A percentile compares a stretch with the other conserved stretches of the same genome.
Conservation (phyloP, 2,797 vertebrate genomes). For the Girardinus metallicus region DNA sequence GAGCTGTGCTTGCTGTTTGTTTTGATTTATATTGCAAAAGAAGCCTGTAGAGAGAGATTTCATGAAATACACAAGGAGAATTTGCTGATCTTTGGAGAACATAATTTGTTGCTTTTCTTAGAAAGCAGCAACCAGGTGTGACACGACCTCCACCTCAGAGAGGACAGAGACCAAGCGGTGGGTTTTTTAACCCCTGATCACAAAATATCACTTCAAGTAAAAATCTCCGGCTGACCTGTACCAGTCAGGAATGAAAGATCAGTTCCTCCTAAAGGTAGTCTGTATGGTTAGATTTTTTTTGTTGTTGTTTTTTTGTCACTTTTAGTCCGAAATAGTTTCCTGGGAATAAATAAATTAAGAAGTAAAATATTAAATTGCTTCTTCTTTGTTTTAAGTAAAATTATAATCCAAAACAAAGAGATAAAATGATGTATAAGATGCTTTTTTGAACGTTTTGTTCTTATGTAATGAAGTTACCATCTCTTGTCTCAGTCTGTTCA, state of each 20-base stretch:
- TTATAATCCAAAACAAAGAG: neutral
- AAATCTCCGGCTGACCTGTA: slow-evolving; percentile 32
- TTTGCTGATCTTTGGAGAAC: slow-evolving; percentile 34
- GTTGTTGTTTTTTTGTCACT: neutral
- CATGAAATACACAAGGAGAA: slow-evolving; percentile 20
- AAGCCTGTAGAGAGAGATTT: slow-evolving; percentile 36
- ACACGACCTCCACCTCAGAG: slow-evolving; percentile 9
- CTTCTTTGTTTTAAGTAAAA: neutral
- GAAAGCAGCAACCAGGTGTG: slow-evolving; percentile 18
- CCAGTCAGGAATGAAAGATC: slow-evolving; percentile 23
- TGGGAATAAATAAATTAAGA: neutral
- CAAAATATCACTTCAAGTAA: slow-evolving; percentile 49
- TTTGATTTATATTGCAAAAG: slow-evolving; percentile 51
- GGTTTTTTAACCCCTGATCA: slow-evolving; percentile 34
- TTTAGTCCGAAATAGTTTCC: neutral
- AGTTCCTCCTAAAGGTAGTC: slow-evolving; percentile 14
- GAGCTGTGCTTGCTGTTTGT: slow-evolving; percentile 53
- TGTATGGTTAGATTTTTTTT: slow-evolving; percentile 13
- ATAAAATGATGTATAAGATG: neutral
- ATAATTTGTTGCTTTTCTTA: slow-evolving; percentile 17
- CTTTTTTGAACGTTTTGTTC: neutral
- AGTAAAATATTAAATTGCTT: neutral
- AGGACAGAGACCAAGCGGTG: slow-evolving; percentile 10
- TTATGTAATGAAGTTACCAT: neutral
- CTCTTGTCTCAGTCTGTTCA: slow-evolving; percentile 1